These are phyloP conservation scores for Unio delphinus DNA, from an alignment of 2,888 invertebrate genomes.

Conservation along the genomic window DNA sequence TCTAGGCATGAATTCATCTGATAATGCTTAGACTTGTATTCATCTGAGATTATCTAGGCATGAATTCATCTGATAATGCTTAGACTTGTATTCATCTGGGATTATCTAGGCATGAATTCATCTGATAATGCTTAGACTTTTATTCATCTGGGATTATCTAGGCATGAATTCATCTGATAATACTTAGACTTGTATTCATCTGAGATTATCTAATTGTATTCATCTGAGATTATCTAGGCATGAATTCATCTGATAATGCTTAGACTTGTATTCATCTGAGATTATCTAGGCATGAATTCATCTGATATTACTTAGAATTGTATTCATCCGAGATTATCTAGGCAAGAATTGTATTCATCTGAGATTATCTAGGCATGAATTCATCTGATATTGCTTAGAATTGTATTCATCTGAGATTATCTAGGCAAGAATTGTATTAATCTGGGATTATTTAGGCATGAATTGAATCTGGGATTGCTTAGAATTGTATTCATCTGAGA, in stretches of 20 bases:
- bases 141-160: constrained; percentile 97
- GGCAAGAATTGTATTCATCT: neutral
- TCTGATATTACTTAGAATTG: too few species aligned
- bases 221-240: too few species aligned
- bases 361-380: neutral
- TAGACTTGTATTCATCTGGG: constrained; percentile 74
- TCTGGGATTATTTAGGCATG: neutral
- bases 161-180: constrained; percentile 74
- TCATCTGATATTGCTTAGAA: neutral
- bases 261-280: constrained; percentile 79
- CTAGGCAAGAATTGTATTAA: constrained; percentile 74
- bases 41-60: too few species aligned
- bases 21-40: neutral
- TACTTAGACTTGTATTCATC: constrained; percentile 36
- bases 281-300: constrained; percentile 91
- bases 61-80: too few species aligned
- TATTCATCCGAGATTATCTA: neutral
- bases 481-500: constrained; percentile 88
- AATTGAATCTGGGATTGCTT: too few species aligned
- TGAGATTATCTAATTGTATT: neutral
- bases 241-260: too few species aligned
- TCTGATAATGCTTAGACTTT: too few species aligned
- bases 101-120: neutral
- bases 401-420: neutral
- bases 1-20: neutral